phyloP scores from a whole-genome alignment of 2,888 invertebrate genomes.

The Pristionchus japonicus region DNA sequence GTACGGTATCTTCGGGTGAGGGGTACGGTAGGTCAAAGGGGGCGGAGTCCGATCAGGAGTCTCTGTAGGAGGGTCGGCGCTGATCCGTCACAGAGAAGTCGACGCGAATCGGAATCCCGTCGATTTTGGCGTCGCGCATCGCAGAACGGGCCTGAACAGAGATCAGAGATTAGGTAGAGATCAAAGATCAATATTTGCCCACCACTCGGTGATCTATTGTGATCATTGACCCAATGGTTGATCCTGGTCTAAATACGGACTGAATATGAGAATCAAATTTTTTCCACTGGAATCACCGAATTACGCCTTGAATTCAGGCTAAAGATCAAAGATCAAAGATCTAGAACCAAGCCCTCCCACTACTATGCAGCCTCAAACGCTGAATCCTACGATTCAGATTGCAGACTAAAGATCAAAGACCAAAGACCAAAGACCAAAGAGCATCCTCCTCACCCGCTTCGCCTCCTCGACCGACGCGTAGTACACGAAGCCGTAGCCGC shows the following conservation, averaged over 20 bases:
- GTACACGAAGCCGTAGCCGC: constrained; percentile 38
- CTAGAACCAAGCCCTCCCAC: too few species aligned
- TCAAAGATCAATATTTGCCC: neutral
- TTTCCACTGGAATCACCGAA: too few species aligned
- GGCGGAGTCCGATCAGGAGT: neutral
- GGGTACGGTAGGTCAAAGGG: neutral
- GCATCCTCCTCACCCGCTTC: neutral
- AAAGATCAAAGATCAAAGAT: neutral
- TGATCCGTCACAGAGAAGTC: constrained; percentile 43
- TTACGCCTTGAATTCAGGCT: too few species aligned
- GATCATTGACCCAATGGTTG: too few species aligned
- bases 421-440: neutral
- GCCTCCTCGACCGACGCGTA: constrained; percentile 28
- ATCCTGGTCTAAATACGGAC: too few species aligned
- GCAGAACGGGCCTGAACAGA: constrained; percentile 21
- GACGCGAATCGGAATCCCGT: constrained; percentile 40
- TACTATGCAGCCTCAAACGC: too few species aligned
- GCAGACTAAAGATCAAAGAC: neutral
- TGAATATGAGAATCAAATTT: too few species aligned
- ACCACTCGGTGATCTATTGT: too few species aligned
- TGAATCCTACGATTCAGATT: too few species aligned
- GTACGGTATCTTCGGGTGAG: neutral
- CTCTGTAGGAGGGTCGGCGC: constrained; percentile 4
- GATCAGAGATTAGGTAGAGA: neutral
- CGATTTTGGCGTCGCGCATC: constrained; percentile 38